Conservation (phyloP, 2,888 invertebrate genomes). For the Dryobotodes eremita region DNA sequence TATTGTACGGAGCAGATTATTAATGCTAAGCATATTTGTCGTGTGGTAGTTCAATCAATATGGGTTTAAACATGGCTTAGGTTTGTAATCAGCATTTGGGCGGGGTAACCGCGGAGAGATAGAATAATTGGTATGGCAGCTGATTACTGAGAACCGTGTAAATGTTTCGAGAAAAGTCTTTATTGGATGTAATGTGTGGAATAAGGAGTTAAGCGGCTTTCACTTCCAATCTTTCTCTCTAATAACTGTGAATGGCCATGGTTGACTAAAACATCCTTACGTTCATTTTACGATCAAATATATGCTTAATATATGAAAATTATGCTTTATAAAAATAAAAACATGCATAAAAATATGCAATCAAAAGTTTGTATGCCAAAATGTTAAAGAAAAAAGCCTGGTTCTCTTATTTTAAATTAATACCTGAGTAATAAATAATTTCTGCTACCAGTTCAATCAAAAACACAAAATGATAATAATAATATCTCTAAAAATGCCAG, state of each 20-base stretch:
- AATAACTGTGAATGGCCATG: not conserved
- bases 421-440: too few species aligned
- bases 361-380: too few species aligned
- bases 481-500: not conserved
- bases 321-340: too few species aligned
- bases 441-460: not conserved
- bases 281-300: too few species aligned
- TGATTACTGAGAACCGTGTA: slow-evolving; percentile 45
- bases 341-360: too few species aligned
- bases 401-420: too few species aligned
- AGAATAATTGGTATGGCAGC: slow-evolving; percentile 28
- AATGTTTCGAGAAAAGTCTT: slow-evolving; percentile 37
- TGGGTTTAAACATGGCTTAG: slow-evolving; percentile 61
- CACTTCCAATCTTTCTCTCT: slow-evolving; percentile 3
- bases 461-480: not conserved
- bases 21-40: slow-evolving; percentile 64
- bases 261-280: too few species aligned
- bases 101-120: slow-evolving; percentile 15
- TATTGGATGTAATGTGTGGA: slow-evolving; percentile 29
- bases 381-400: too few species aligned
- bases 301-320: too few species aligned
- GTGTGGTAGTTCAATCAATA: slow-evolving; percentile 65
- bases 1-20: slow-evolving; percentile 58
- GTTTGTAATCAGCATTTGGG: slow-evolving; percentile 59
- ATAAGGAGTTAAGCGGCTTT: slow-evolving; percentile 19